Base-by-base conservation (phyloP, 2,113 vertebrate species). In the Rhagologus leucostigma region DNA sequence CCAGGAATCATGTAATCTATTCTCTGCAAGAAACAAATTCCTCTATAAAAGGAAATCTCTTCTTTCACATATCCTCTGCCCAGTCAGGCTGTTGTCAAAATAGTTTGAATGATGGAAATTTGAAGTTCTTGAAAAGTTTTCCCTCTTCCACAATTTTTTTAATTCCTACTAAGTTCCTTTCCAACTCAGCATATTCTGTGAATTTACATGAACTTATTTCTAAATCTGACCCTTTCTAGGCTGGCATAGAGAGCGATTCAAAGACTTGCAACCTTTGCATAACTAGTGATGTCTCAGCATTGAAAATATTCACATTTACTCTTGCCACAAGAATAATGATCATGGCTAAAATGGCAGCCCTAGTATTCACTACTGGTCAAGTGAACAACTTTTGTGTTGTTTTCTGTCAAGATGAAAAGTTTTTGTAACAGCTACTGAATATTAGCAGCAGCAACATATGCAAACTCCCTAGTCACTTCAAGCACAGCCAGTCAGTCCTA, bases 1-100 rank as follows among this genome's bases (percentile, higher is more conserved):
- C 27, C 14, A 90, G 30, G 46, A 85, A 70, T 42, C 46, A 23
- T 16, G 77, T 94, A 86, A 79, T 94, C 87, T 94, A 29, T 93
- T 96, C 70, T 89, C 75, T 89, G 29, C 39, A 84, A 97, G 81
- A 89, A 95, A 84, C 60, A 92, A 87, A 27, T 65, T 91, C 35
- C 41, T 89, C 68, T 90, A 69, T 65, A 50, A 89, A 87, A 90
- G 33, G 56, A 75, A 69, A 10, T 13, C 1, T 84, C 47, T 56
- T 83, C 74, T 86, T 86, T 68, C 71, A 26, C 26, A 7, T 59
- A 82, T 77, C 21, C 49, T 89, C 39, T 87, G 57, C n/a, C 55
- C 78, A 77, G 26, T 87, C 75, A 26, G 19, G 60, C 74, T 84
- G 80, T 29, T 59, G 46, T 69, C 69, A 96, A 95, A 90, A 63